A percentile compares a stretch with the other conserved stretches of the same genome.
phyloP scores from a whole-genome alignment of 2,888 invertebrate species.

The Drosophila rellima region DNA sequence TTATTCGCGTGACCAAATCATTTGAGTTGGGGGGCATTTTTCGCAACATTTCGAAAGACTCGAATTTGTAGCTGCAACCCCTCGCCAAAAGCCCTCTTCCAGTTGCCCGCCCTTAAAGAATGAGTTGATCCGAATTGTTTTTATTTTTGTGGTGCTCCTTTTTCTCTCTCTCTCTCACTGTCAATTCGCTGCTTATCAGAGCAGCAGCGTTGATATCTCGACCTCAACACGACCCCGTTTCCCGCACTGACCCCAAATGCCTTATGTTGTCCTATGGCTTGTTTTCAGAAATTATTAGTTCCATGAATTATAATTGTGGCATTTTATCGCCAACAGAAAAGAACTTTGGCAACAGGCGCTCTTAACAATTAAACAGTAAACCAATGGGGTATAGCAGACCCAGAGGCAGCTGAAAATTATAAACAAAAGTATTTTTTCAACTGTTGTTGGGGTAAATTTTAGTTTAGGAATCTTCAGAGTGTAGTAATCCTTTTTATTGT shows the following conservation, averaged over 20 bases:
- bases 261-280: slow-evolving; percentile 42
- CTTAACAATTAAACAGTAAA: neutral
- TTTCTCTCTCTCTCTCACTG: neutral
- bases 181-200: slow-evolving; percentile 42
- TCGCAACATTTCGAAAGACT: slow-evolving; percentile 49
- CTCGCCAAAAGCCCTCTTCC: neutral
- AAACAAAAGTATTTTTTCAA: neutral
- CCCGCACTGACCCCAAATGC: slow-evolving; percentile 1
- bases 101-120: slow-evolving; percentile 21
- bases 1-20: slow-evolving; percentile 82
- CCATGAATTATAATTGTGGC: slow-evolving; percentile 66
- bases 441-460: neutral
- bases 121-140: slow-evolving; percentile 39
- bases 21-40: slow-evolving; percentile 63
- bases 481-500: too few relatives aligned
- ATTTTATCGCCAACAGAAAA: slow-evolving; percentile 56
- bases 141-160: neutral
- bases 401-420: neutral
- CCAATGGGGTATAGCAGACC: neutral
- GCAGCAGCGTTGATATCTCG: slow-evolving; percentile 44
- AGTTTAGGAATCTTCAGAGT: neutral
- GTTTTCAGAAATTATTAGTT: slow-evolving; percentile 64
- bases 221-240: slow-evolving; percentile 14
- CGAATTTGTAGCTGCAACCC: slow-evolving; percentile 20
- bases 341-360: slow-evolving; percentile 34